These are phyloP conservation scores for Tenthredo distinguenda DNA, from an alignment of 2,888 invertebrate genomes.

Conservation along the genomic window DNA sequence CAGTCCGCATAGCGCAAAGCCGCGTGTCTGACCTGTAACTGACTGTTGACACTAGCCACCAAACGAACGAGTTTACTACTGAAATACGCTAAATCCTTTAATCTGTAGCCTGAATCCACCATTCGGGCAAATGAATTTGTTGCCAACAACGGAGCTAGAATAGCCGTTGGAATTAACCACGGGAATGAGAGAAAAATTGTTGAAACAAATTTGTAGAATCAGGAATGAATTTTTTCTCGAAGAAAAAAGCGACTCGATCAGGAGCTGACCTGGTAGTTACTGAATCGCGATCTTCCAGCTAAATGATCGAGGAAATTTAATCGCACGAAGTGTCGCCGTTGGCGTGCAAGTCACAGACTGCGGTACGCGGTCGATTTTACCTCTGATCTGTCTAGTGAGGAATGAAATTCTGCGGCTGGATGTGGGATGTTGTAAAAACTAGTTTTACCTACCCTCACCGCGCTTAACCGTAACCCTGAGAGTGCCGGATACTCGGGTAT, in stretches of 20 bases:
- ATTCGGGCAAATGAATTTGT: background rate
- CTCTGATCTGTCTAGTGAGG: background rate
- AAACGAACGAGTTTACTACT: background rate
- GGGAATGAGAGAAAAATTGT: background rate
- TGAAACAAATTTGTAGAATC: background rate
- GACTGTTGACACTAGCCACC: conserved; percentile 27
- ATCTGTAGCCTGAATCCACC: background rate
- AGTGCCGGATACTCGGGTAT: background rate
- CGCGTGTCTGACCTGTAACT: conserved; percentile 32
- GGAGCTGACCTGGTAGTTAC: background rate
- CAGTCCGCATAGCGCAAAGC: conserved; percentile 1
- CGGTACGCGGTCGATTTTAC: conserved; percentile 20
- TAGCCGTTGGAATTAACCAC: background rate
- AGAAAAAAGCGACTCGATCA: no score
- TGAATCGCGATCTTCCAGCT: background rate
- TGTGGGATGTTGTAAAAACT: conserved; percentile 30
- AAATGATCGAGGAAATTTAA: background rate
- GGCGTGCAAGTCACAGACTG: conserved; percentile 35
- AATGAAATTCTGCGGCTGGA: conserved; percentile 39
- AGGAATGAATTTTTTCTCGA: background rate
- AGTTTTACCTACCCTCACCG: conserved; percentile 45
- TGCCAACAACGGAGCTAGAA: background rate
- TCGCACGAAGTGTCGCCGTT: conserved; percentile 27
- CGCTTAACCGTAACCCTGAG: conserved; percentile 31
- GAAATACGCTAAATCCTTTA: background rate